These are phyloP conservation scores for Tragelaphus strepsiceros DNA, from an alignment of 2,113 vertebrate genomes.

Conservation along the genomic window DNA sequence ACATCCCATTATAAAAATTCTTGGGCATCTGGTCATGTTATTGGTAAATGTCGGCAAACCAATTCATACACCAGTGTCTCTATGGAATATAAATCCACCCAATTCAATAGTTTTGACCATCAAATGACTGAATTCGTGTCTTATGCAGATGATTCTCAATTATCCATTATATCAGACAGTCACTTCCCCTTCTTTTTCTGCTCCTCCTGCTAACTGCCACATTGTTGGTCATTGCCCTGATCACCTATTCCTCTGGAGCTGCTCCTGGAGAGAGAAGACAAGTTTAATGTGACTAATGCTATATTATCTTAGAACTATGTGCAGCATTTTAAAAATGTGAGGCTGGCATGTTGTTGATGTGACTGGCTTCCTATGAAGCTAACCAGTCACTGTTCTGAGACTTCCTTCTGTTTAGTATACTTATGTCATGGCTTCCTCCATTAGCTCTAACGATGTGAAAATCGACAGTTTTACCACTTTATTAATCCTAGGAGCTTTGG, in stretches of 20 bases:
- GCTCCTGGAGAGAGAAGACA: not conserved
- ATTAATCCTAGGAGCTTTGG: slow-evolving; percentile 4
- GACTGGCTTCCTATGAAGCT: not conserved
- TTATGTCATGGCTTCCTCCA: not conserved
- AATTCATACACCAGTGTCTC: not conserved
- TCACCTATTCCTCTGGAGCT: not conserved
- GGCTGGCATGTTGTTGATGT: not conserved
- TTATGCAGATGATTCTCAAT: not conserved
- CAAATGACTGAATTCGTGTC: not conserved
- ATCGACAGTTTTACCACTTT: not conserved
- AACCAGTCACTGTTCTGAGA: not conserved
- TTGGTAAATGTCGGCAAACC: not conserved
- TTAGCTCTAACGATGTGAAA: not conserved
- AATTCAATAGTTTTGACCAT: not conserved
- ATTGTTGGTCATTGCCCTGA: slow-evolving; percentile 25
- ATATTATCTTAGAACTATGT: not conserved
- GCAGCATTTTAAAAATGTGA: slow-evolving; percentile 20
- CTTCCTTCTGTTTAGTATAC: slow-evolving; percentile 17
- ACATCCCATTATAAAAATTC: not conserved
- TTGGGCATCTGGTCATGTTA: not conserved
- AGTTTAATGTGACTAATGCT: not conserved
- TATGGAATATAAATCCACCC: slow-evolving; percentile 3
- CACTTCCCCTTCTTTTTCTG: not conserved
- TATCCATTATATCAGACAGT: not conserved
- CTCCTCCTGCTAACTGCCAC: not conserved